Evolutionary conservation across 2,113 vertebrate species (phyloP), one percentile per base, ranked within the genome.

Genomic region (Leptocoma aspasia): DNA sequence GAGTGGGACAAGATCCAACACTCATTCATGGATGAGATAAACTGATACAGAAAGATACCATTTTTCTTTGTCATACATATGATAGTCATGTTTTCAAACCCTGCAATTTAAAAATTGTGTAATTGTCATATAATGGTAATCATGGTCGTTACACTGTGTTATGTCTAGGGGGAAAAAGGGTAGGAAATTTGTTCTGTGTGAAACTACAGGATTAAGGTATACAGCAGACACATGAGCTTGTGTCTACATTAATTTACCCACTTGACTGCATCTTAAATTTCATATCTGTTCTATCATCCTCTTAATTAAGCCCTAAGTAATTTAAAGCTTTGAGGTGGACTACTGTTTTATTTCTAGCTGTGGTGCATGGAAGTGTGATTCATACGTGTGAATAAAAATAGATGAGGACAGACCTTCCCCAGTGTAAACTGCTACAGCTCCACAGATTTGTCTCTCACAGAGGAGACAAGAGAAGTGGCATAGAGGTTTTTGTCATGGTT

Each of bases 21-120:
- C 23, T 61, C 45, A 50, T 53, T 49, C 52, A 13, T 20, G 20
- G 31, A 59, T 21, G 60, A 88, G 52, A 83, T 31, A 47, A 56
- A 45, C 44, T 71, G 78, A 72, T 88, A 47, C 11, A 92, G 84
- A 68, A 69, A 85, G 17, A 53, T 28, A 82, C 3, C 4, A 15
- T 83, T 94, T 96, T 90, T 78, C 37, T 71, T 87, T 80, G 65
- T 59, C 5, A 0, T 83, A 57, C 2, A 1, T 93, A 86, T 42
- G 53, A 86, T 82, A 73, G 91, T 81, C 66, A 59, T 93, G 79
- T 85, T 95, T 94, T 53, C 56, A 95, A 95, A 90, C 65, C 80
- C 93, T 93, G 82, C 78, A 89, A 96, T 95, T 95, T 94, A 92
- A 89, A 69, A 86, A 59, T 92, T 92, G 94, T 87, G 81, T 97